These are phyloP conservation scores for Trileptium ribeirensis DNA, from an alignment of 2,888 invertebrate species.

Conservation along the genomic window DNA sequence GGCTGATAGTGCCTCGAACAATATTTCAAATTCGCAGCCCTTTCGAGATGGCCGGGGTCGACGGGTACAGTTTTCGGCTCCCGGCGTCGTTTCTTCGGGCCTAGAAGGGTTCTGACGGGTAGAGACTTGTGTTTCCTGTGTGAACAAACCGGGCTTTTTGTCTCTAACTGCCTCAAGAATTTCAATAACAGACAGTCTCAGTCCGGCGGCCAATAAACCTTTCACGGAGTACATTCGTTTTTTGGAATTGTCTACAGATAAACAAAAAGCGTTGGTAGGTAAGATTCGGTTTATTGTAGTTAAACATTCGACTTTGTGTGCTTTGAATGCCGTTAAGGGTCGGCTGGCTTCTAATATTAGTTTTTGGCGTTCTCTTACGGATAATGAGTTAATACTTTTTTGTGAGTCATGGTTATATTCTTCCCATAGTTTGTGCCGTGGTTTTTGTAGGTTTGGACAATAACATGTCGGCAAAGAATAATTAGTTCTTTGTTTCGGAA, in stretches of 20 bases:
- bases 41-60: conserved; percentile 1
- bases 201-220: too few relatives aligned
- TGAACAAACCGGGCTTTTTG: neutral
- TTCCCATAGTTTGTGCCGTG: neutral
- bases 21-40: neutral
- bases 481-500: neutral
- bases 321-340: neutral
- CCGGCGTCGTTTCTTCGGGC: neutral
- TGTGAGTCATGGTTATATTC: neutral
- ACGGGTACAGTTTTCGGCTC: neutral
- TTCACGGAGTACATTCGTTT: too few relatives aligned
- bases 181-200: too few relatives aligned
- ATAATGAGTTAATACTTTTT: neutral
- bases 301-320: neutral
- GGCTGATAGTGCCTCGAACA: too few relatives aligned
- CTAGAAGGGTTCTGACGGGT: neutral
- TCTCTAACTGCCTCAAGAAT: neutral
- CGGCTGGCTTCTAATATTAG: neutral
- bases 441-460: neutral
- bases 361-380: neutral
- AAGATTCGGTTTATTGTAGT: neutral
- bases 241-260: too few relatives aligned
- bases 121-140: neutral
- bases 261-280: too few relatives aligned
- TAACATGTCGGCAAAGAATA: neutral